Percentiles rank a stretch among this genome's conserved stretches.
Evolutionary conservation across 2,888 invertebrate species (phyloP).

Genomic region (Saturnia pavonia): DNA sequence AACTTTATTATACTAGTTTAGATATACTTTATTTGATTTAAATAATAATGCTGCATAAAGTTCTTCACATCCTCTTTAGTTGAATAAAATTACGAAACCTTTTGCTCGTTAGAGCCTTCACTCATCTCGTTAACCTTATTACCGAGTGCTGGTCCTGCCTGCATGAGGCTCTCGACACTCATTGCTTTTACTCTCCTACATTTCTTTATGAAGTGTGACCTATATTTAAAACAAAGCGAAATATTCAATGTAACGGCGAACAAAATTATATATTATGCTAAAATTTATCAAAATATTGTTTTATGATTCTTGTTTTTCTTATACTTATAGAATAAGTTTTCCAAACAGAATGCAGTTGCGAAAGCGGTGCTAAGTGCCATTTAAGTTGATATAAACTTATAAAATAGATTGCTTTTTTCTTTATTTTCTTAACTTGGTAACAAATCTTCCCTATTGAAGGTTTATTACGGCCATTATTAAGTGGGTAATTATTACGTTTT

Average conservation of each 20-base stretch:
- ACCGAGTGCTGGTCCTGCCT: constrained; percentile 56
- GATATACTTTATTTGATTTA: constrained; percentile 23
- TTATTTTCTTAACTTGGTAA: too few relatives aligned
- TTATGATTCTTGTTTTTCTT: background rate
- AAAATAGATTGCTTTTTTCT: too few relatives aligned
- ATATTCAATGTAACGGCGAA: constrained; percentile 5
- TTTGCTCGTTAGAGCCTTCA: constrained; percentile 61
- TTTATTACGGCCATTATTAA: too few relatives aligned
- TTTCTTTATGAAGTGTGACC: constrained; percentile 40
- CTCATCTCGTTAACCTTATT: constrained; percentile 72
- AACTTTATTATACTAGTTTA: too few relatives aligned
- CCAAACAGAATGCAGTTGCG: background rate
- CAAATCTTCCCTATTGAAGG: too few relatives aligned
- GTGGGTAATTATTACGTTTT: too few relatives aligned
- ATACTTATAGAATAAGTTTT: too few relatives aligned
- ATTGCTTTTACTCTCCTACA: constrained; percentile 34
- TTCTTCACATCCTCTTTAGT: constrained; percentile 47
- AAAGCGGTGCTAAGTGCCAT: background rate
- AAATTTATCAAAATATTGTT: background rate
- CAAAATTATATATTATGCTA: background rate
- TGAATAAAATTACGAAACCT: constrained; percentile 57
- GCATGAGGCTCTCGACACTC: constrained; percentile 35
- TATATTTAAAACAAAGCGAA: constrained; percentile 28
- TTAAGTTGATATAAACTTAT: too few relatives aligned
- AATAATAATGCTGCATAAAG: constrained; percentile 22